Base-by-base conservation (phyloP, 2,797 vertebrate species). In the Forpus xanthops region DNA sequence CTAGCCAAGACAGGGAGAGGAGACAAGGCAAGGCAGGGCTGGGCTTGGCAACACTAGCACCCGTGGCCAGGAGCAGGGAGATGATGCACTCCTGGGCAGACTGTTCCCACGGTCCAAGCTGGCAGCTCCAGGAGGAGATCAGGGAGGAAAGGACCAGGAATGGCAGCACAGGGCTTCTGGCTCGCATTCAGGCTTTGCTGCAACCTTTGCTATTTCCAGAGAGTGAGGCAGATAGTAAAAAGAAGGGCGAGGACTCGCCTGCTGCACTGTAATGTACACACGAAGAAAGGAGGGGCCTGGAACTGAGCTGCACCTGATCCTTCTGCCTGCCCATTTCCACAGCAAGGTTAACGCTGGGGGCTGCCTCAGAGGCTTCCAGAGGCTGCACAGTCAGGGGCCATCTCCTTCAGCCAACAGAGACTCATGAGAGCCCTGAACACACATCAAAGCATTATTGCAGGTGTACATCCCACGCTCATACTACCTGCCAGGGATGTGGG, bases 1-100 rank as follows among this genome's bases (percentile, higher is more conserved):
- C 41, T 0, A 0, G 18, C 60, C 0, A 0, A 42, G 44, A 11
- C 3, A 0, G 12, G 14, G 25, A 89, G 12, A 75, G 11, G 16
- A 0, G 1, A 82, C 44, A 55, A 58, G 37, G n/a, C 24, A 25
- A 47, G 31, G 44, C 50, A 77, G 52, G 15, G 41, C 56, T 35
- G 16, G 13, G 52, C 39, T 52, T 6, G 3, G 60, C 30, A 70
- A 62, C 67, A 17, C 9, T 41, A 56, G 82, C 28, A 28, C 47
- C 30, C 8, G 5, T 31, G 45, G 47, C 15, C 12, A n/a, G 18
- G 14, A 85, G 55, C 3, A 2, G 16, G 41, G 23, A 62, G 76
- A 49, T 2, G 0, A 27, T 12, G 55, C 15, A 15, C 60, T 70
- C 31, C 65, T 12, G 19, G 15, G 5, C 11, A 6, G 8, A 42